Evolutionary conservation across 2,113 vertebrate genomes (phyloP).

Genomic region (Proteles cristata): DNA sequence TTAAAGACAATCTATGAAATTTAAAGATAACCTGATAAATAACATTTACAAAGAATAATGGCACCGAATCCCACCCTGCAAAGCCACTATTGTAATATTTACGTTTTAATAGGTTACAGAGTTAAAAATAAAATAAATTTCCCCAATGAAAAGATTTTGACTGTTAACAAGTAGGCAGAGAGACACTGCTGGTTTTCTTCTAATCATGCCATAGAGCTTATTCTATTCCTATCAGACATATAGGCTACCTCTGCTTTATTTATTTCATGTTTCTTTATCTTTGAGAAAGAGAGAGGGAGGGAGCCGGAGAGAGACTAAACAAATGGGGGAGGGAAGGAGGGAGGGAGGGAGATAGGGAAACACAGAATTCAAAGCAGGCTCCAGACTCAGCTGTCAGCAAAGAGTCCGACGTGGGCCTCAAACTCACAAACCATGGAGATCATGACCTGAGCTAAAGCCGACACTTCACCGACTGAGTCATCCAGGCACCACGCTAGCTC

Average conservation of each 20-base stretch:
- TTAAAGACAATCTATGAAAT: not conserved
- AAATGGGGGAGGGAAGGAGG: too few species aligned
- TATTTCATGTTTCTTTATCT: too few species aligned
- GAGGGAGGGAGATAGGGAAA: too few species aligned
- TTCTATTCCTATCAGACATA: not conserved
- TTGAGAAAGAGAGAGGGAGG: too few species aligned
- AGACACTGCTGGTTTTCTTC: not conserved
- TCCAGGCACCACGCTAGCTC: not conserved
- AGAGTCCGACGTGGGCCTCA: too few species aligned
- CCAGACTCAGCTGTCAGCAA: too few species aligned
- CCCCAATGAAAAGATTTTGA: conserved; percentile 1
- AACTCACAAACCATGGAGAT: too few species aligned
- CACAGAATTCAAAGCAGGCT: too few species aligned
- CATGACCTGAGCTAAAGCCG: too few species aligned
- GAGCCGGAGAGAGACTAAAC: too few species aligned
- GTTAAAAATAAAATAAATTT: not conserved
- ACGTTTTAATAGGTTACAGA: not conserved
- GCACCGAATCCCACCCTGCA: not conserved
- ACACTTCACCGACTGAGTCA: too few species aligned
- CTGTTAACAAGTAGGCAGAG: not conserved
- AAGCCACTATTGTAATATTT: not conserved
- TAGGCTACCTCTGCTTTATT: not conserved
- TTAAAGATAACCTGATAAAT: conserved; percentile 2
- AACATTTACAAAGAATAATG: not conserved
- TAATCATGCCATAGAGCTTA: not conserved